Evolutionary conservation across 2,113 vertebrate genomes (phyloP), one percentile per base, ranked within the genome.

Genomic region (Chloropsis cyanopogon): DNA sequence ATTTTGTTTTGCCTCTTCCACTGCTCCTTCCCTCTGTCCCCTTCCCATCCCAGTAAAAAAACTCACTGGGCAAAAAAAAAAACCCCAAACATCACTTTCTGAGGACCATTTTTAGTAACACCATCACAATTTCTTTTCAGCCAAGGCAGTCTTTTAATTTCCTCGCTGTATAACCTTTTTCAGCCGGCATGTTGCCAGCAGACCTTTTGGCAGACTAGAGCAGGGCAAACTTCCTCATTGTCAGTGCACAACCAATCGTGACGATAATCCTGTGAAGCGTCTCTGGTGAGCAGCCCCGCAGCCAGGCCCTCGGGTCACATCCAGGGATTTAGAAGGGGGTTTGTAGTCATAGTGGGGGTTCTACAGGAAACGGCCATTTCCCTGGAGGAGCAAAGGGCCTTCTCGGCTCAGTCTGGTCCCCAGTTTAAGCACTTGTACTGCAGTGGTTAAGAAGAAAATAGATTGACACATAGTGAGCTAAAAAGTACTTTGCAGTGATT

Each of bases 71-170:
- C 84, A 96, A 95, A 96, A 96, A 89, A 81, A 52, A 41, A 87
- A 64, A 3, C 1, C 86, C 37, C 80, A 46, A 87, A 22, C 84
- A 86, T 97, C 96, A 97, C 94, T 97, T 98, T 98, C 97, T 98
- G 97, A 98, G 96, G 97, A 96, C 97, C 97, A 93, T 98, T 98
- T 98, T 98, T 97, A 98, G 97, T 96, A 97, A 97, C 92, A 90
- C 94, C 97, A 91, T 95, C 97, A 97, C 97, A 64, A 86, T 95
- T 98, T 97, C 95, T 98, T 98, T 98, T 95, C 94, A 94, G 75
- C 94, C 97, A 97, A 97, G 93, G 85, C 82, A 97, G 97, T 87
- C 98, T 97, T 97, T 94, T 75, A 86, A 42, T 97, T 98, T 98
- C 98, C 97, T 97, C 63, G 35, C 96, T 95, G 97, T 98, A 95